phyloP scores from a whole-genome alignment of 2,113 vertebrate species.

The Pelodiscus sinensis region DNA sequence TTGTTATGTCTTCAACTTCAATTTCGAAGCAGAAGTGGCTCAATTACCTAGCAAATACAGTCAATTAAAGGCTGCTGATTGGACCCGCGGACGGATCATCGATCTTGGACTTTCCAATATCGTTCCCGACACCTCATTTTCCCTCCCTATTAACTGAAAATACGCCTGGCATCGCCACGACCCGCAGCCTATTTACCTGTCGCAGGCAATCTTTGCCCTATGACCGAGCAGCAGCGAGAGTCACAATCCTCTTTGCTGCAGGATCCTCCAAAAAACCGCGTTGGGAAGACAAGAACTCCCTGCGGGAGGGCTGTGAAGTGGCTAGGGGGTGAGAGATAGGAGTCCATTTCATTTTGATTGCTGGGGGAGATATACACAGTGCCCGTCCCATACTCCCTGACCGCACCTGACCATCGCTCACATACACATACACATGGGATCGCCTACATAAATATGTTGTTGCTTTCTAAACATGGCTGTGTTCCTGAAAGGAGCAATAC shows the following conservation, averaged over 20 bases:
- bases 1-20: slow-evolving; percentile 86
- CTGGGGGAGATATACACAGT: neutral
- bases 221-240: slow-evolving; percentile 67
- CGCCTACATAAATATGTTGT: neutral
- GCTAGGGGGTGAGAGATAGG: too few relatives aligned
- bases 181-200: slow-evolving; percentile 92
- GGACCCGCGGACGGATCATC: slow-evolving; percentile 88
- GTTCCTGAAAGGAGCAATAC: neutral
- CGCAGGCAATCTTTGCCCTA: slow-evolving; percentile 86
- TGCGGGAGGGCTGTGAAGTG: neutral
- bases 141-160: slow-evolving; percentile 93
- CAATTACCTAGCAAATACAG: slow-evolving; percentile 91
- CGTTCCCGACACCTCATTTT: slow-evolving; percentile 91
- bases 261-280: neutral
- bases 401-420: neutral
- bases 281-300: neutral
- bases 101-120: slow-evolving; percentile 95
- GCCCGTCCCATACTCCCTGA: neutral
- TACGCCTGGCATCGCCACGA: slow-evolving; percentile 86
- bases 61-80: slow-evolving; percentile 95
- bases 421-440: neutral
- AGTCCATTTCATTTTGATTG: neutral
- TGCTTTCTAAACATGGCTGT: neutral
- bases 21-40: slow-evolving; percentile 84
- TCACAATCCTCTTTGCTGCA: slow-evolving; percentile 42